Evolutionary conservation across 2,888 invertebrate genomes (phyloP).

Genomic region (Glaucopsyche alexis): DNA sequence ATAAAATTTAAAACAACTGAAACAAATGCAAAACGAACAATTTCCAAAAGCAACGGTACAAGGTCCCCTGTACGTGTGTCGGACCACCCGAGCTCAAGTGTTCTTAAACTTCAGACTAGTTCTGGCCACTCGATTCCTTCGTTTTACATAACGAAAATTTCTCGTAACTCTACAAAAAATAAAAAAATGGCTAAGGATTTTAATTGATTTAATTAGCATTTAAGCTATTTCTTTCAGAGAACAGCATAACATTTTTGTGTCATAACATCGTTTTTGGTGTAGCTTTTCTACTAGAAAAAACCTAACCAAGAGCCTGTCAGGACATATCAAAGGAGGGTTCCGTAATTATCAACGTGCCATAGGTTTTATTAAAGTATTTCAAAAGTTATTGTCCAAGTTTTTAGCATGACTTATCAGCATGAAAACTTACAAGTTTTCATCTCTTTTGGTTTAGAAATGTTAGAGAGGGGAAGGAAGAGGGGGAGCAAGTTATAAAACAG

Average conservation of each 20-base stretch:
- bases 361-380: too few species aligned
- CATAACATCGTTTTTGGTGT: not conserved
- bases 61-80: constrained; percentile 46
- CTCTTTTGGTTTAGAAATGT: too few species aligned
- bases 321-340: too few species aligned
- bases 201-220: not conserved
- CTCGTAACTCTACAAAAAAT: constrained; percentile 31
- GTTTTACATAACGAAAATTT: constrained; percentile 35
- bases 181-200: constrained; percentile 8
- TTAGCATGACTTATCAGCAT: too few species aligned
- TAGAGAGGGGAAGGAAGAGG: too few species aligned
- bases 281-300: too few species aligned
- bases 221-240: not conserved
- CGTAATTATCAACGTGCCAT: too few species aligned
- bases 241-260: not conserved
- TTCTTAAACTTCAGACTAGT: constrained; percentile 53
- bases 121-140: constrained; percentile 44
- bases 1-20: not conserved
- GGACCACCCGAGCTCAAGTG: constrained; percentile 65
- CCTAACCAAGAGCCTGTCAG: too few species aligned
- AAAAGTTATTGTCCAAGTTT: too few species aligned
- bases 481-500: too few species aligned
- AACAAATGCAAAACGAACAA: not conserved
- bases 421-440: too few species aligned
- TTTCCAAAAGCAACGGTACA: constrained; percentile 23